phyloP scores from a whole-genome alignment of 1,140 invertebrate genomes.

The Neodiprion lecontei region DNA sequence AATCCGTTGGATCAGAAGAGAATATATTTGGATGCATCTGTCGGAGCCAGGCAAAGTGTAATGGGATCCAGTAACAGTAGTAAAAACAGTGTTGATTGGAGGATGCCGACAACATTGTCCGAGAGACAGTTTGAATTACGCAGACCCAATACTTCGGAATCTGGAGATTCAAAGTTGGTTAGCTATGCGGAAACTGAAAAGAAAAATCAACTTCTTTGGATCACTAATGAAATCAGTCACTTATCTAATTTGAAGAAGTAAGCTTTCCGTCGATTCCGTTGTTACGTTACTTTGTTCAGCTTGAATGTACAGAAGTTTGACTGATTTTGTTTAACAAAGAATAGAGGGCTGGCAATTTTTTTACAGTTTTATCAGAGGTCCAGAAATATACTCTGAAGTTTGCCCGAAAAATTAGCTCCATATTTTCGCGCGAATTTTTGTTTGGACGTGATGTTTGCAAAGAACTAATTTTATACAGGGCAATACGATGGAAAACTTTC shows the following conservation, averaged over 20 bases:
- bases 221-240: slow-evolving; percentile 63
- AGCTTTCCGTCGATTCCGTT: slow-evolving; percentile 14
- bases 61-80: slow-evolving; percentile 36
- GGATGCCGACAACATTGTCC: slow-evolving; percentile 47
- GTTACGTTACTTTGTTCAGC: no score
- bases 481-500: no score
- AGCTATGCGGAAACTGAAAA: slow-evolving; percentile 60
- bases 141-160: slow-evolving; percentile 44
- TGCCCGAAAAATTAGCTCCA: no score
- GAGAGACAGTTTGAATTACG: slow-evolving; percentile 47
- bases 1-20: slow-evolving; percentile 43
- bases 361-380: slow-evolving; percentile 8
- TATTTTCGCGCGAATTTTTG: no score
- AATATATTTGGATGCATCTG: slow-evolving; percentile 39
- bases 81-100: slow-evolving; percentile 44
- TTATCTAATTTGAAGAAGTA: slow-evolving; percentile 61
- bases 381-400: no score
- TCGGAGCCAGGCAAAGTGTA: slow-evolving; percentile 34
- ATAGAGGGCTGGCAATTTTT: not conserved
- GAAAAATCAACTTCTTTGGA: slow-evolving; percentile 62
- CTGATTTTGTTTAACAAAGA: slow-evolving; percentile 15
- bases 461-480: no score
- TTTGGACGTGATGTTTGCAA: no score
- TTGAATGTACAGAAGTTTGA: no score
- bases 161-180: slow-evolving; percentile 48